Evolutionary conservation across 1,140 invertebrate genomes (phyloP), one percentile per base, ranked within the genome.

Genomic region (Panagrolaimus sp.): DNA sequence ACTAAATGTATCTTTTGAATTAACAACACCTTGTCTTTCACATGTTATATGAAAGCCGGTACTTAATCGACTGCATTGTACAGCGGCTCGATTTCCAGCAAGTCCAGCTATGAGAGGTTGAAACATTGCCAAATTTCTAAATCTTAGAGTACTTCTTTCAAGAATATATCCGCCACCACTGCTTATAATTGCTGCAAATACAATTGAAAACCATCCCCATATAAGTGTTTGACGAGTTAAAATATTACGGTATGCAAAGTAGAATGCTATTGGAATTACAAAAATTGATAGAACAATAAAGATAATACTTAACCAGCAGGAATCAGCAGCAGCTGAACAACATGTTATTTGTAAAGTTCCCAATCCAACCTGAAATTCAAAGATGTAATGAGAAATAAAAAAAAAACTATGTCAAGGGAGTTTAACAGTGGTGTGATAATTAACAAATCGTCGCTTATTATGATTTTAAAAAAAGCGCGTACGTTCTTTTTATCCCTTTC

Each of bases 61-160:
- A 4, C 14, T 20, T 25, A 57, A 27, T n/a, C 51, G 51, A 16
- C 51, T 25, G n/a, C 51, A 57, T 57, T 57, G 51, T 11, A 57
- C 27, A 9, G 51, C 51, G n/a, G 51, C 51, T 27, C 51, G 51
- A 57, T 57, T 57, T 5, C 51, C 51, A 23, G 51, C 51, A 11
- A 57, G n/a, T 0, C 51, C 51, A 9, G 51, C 1, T 1, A 57
- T 1, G n/a, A 57, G 51, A 9, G 51, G 51, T 57, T 57, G 51
- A 57, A 57, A 57, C 51, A 57, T 57, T 20, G 51, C 51, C 20
- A 57, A 16, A 25, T 20, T 57, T 57, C 27, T 13, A 27, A 57
- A 57, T 57, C 27, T 13, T 11, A 25, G 11, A 1, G 51, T 16
- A 11, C 20, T 27, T 8, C 51, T 27, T 5, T 57, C 20, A 9